Evolutionary conservation across 2,113 vertebrate genomes (phyloP), one percentile per base, ranked within the genome.

Genomic region (Plectropomus leopardus): DNA sequence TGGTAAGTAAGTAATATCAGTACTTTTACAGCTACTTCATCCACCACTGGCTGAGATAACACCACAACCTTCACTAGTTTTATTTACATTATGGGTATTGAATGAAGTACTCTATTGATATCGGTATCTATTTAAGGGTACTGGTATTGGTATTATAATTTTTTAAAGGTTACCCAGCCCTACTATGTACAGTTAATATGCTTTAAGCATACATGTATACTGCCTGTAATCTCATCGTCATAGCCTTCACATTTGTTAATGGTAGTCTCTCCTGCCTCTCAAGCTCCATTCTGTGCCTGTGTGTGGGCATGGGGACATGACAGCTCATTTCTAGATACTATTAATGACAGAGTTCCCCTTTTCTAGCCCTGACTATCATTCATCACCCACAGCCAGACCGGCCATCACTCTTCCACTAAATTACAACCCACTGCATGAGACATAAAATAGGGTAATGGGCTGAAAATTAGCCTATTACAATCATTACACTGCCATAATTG

Each of bases 371-470:
- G 54, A 80, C 79, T 65, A 53, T 84, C 86, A 93, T 93, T 85
- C 68, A 91, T 93, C 91, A 93, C 30, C 19, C 63, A 54, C 42
- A 84, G 67, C 65, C 70, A 79, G 51, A 59, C 60, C 61, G 5
- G 66, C 82, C 74, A 92, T 93, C 65, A 88, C 79, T 92, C 83
- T 88, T 80, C 84, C 85, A 87, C 86, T 87, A 82, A 92, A 92
- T 92, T 91, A 92, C 82, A 85, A 67, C 81, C 88, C 51, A 55
- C 82, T 89, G 83, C 88, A 87, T 68, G 84, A 81, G 79, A 93
- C 89, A 93, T 92, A 88, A 92, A 93, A 89, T 82, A 89, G 91
- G 80, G 80, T 94, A 94, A 94, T 90, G 88, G 83, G 84, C 72
- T 75, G 83, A 90, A 93, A 93, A 94, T 92, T 65, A 87, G 89